Conservation (phyloP, 1,140 invertebrate genomes). For the Whitmania pigra region DNA sequence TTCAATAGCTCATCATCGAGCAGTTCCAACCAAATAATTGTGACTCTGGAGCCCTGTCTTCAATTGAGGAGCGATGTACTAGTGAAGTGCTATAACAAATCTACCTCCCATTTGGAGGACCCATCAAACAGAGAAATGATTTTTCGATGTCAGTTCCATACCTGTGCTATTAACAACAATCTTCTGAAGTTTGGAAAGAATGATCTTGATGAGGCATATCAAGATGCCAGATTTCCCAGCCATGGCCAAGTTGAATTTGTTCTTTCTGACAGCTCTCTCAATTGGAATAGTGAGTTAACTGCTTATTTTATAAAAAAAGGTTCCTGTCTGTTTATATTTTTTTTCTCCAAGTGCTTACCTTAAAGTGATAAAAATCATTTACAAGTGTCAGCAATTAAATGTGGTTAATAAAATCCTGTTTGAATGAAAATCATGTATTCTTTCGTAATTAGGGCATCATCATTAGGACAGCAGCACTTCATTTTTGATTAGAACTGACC, state of each 20-base stretch:
- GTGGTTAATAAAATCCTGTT: too few relatives aligned
- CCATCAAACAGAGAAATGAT: conserved; percentile 49
- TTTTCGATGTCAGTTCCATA: conserved; percentile 78
- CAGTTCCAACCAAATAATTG: conserved; percentile 40
- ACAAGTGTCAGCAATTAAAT: too few relatives aligned
- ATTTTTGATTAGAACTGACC: too few relatives aligned
- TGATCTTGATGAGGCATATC: conserved; percentile 69
- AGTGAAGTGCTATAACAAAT: conserved; percentile 72
- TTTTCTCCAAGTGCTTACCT: too few relatives aligned
- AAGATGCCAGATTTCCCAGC: conserved; percentile 50
- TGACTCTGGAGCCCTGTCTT: conserved; percentile 52
- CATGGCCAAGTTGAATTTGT: conserved; percentile 71
- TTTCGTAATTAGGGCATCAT: too few relatives aligned
- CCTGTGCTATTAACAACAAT: conserved; percentile 71
- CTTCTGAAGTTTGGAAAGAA: conserved; percentile 67
- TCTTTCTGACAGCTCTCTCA: conserved; percentile 49
- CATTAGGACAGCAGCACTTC: too few relatives aligned
- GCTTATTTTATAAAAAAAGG: too few relatives aligned
- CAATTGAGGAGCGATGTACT: conserved; percentile 74
- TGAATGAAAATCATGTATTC: too few relatives aligned
- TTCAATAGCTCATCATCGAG: conserved; percentile 40
- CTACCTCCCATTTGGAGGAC: conserved; percentile 25
- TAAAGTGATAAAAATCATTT: too few relatives aligned
- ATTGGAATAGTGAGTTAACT: neutral
- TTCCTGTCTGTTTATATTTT: too few relatives aligned